Conservation (phyloP, 30 jellyfish, hydroid and myxozoan genomes). For the Phacellophora camtschatica region DNA sequence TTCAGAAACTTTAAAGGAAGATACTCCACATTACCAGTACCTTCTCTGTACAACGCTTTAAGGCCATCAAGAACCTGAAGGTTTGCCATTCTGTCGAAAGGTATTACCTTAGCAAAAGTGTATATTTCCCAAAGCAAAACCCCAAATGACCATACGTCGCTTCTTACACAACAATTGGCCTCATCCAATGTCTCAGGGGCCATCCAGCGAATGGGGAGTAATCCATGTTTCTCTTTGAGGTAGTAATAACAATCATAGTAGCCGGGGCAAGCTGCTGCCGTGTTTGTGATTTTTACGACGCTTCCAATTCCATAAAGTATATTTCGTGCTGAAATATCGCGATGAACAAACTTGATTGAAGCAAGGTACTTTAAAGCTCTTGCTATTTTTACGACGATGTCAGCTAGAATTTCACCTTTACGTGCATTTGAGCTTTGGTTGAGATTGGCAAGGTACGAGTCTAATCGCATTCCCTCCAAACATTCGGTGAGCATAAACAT, state of each 20-base stretch:
- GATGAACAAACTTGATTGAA: slow-evolving; percentile 58
- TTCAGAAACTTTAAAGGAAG: slow-evolving; percentile 62
- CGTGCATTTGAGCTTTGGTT: slow-evolving; percentile 39
- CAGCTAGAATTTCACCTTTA: slow-evolving; percentile 57
- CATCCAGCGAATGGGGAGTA: slow-evolving; percentile 84
- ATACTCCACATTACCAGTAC: slow-evolving; percentile 33
- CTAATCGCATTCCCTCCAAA: slow-evolving; percentile 75
- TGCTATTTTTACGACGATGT: slow-evolving; percentile 52
- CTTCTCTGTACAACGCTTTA: slow-evolving; percentile 20
- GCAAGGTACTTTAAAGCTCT: slow-evolving; percentile 70
- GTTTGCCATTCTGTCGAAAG: slow-evolving; percentile 55
- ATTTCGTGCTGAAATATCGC: slow-evolving; percentile 72
- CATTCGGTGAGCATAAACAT: slow-evolving; percentile 62
- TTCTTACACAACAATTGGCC: slow-evolving; percentile 33
- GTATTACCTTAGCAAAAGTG: slow-evolving; percentile 61
- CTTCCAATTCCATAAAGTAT: slow-evolving; percentile 62
- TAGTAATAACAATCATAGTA: slow-evolving; percentile 78
- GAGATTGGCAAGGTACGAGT: slow-evolving; percentile 47
- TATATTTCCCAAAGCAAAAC: slow-evolving; percentile 82
- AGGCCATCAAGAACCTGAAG: slow-evolving; percentile 52
- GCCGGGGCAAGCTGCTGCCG: slow-evolving; percentile 84
- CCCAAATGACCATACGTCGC: slow-evolving; percentile 83
- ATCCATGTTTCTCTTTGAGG: slow-evolving; percentile 55
- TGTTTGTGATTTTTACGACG: slow-evolving; percentile 68
- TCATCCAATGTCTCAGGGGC: slow-evolving; percentile 71